Percentiles rank a stretch among this genome's conserved stretches.
Conservation (phyloP, 2,113 vertebrate genomes). For the Chaetodon trifascialis region DNA sequence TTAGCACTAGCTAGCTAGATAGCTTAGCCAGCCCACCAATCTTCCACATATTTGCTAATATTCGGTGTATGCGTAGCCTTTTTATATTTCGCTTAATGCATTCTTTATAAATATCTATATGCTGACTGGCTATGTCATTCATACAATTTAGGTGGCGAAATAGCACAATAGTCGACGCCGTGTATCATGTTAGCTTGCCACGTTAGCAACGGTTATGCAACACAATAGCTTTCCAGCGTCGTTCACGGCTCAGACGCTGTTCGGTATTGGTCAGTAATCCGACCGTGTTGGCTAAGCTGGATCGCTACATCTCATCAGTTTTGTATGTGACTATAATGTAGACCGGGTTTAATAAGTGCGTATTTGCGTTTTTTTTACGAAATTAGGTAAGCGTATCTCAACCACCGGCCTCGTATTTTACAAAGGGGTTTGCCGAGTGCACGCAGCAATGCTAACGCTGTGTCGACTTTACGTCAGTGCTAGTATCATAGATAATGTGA, state of each 20-base stretch:
- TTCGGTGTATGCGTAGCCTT: accelerated
- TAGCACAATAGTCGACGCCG: neutral
- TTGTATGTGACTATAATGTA: neutral
- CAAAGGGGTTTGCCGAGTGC: neutral
- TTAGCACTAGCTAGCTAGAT: constrained; percentile 39
- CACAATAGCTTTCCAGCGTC: constrained; percentile 58
- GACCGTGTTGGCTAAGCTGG: neutral
- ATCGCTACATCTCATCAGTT: accelerated
- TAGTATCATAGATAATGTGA: neutral
- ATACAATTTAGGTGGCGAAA: accelerated
- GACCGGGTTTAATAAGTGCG: accelerated
- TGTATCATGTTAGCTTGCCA: constrained; percentile 30
- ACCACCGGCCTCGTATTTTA: neutral
- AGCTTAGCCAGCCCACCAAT: neutral
- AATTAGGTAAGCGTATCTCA: neutral
- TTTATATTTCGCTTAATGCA: accelerated
- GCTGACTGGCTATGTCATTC: accelerated
- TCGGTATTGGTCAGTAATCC: constrained; percentile 3
- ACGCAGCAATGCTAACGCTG: neutral
- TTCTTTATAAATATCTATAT: accelerated
- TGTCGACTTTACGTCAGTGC: neutral
- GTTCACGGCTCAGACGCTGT: constrained; percentile 1
- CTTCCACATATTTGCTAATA: neutral
- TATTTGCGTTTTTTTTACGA: too few relatives aligned
- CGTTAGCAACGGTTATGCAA: constrained; percentile 70